Percentiles rank a stretch among this genome's conserved stretches.
Evolutionary conservation across 2,797 vertebrate species (phyloP).

Genomic region (Gymnocypris eckloni): DNA sequence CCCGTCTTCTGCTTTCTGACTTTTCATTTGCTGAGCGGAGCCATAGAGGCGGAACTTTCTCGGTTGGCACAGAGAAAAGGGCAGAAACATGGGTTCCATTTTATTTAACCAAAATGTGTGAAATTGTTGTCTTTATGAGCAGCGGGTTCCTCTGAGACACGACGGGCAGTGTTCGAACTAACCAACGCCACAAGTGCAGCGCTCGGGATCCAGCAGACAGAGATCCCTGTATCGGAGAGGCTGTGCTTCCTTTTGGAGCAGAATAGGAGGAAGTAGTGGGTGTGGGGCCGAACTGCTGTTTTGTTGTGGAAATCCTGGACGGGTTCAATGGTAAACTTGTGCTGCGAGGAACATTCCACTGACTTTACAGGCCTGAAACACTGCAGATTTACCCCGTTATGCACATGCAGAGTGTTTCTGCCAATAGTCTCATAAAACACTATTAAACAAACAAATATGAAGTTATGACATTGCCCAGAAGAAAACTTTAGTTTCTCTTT

Average conservation of each 20-base stretch:
- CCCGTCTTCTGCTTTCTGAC: conserved; percentile 8
- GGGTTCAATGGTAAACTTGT: conserved; percentile 69
- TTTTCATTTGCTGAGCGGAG: conserved; percentile 19
- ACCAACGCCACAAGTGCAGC: not conserved
- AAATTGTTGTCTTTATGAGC: conserved; percentile 26
- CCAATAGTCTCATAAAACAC: not conserved
- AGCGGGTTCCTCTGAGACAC: not conserved
- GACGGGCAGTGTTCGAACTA: not conserved
- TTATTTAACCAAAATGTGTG: conserved; percentile 38
- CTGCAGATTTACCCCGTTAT: not conserved
- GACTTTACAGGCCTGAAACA: conserved; percentile 37
- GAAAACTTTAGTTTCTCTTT: not conserved
- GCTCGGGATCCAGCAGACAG: not conserved
- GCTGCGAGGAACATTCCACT: conserved; percentile 71
- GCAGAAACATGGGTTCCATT: conserved; percentile 23
- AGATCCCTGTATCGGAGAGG: not conserved
- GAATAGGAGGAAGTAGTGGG: conserved; percentile 63
- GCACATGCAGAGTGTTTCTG: not conserved
- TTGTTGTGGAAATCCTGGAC: conserved; percentile 71
- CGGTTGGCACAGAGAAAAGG: not conserved
- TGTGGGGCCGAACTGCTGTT: conserved; percentile 67
- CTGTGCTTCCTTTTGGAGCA: conserved; percentile 58
- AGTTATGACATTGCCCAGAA: not conserved
- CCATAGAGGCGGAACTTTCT: not conserved
- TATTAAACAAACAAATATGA: not conserved